Conservation (phyloP, 2,113 vertebrate species). For the Corythaixoides concolor region DNA sequence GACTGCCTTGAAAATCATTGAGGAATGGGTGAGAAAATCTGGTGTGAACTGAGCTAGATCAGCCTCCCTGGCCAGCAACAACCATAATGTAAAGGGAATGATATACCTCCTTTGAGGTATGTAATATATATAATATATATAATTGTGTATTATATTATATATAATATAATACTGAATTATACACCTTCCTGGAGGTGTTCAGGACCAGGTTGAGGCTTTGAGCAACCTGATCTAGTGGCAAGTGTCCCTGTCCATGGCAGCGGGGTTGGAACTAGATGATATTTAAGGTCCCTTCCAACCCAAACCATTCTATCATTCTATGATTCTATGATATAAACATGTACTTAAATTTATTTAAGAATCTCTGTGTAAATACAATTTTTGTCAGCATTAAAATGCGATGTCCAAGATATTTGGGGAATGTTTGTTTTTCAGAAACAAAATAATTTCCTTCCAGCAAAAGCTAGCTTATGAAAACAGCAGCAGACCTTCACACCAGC, state of each 20-base stretch:
- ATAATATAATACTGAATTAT: too few species aligned
- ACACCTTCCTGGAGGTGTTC: too few species aligned
- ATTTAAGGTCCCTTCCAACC: too few species aligned
- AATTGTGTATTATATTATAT: too few species aligned
- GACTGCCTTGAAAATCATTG: not conserved
- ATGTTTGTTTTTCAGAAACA: not conserved
- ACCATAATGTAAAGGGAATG: not conserved
- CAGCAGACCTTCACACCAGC: fast-evolving
- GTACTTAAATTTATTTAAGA: not conserved
- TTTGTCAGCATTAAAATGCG: not conserved
- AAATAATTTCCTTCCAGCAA: not conserved
- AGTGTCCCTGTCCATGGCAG: too few species aligned
- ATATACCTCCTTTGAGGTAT: too few species aligned
- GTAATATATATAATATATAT: too few species aligned
- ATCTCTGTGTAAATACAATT: not conserved
- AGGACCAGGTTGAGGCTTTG: too few species aligned
- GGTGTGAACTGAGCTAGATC: not conserved
- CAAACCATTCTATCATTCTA: too few species aligned
- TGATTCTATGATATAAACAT: not conserved
- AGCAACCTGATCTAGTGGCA: too few species aligned
- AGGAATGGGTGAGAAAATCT: not conserved
- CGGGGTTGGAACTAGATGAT: too few species aligned
- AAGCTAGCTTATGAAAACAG: not conserved
- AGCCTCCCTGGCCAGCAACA: not conserved
- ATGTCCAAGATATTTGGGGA: not conserved